Percentiles rank a stretch among this genome's conserved stretches.
Evolutionary conservation across 2,888 invertebrate species (phyloP).

Genomic region (Parnassius apollo): DNA sequence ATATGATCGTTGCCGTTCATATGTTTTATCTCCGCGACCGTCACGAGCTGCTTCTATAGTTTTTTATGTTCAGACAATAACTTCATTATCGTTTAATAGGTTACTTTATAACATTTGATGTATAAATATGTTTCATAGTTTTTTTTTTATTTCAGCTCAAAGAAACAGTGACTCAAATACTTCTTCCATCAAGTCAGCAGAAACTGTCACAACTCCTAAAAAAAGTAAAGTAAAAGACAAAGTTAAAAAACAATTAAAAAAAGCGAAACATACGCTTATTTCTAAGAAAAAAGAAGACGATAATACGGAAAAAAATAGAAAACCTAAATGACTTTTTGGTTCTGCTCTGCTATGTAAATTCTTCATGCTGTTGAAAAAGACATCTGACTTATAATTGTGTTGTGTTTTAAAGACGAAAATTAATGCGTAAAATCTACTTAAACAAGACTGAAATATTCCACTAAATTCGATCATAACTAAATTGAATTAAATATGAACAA

Average conservation of each 20-base stretch:
- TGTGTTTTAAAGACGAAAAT: too few relatives aligned
- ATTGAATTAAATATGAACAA: background rate
- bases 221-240: constrained; percentile 75
- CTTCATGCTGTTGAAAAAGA: too few relatives aligned
- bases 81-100: too few relatives aligned
- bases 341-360: background rate
- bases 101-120: too few relatives aligned
- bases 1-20: too few relatives aligned
- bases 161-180: constrained; percentile 71
- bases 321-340: constrained; percentile 46
- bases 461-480: constrained; percentile 33
- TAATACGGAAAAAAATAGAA: constrained; percentile 61
- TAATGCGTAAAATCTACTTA: constrained; percentile 50
- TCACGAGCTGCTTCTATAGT: too few relatives aligned
- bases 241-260: constrained; percentile 74
- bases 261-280: constrained; percentile 69
- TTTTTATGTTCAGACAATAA: too few relatives aligned
- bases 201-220: constrained; percentile 59
- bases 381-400: too few relatives aligned
- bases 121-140: background rate
- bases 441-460: constrained; percentile 74
- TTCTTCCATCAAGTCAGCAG: constrained; percentile 68
- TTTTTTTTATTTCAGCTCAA: constrained; percentile 58
- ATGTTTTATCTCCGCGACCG: too few relatives aligned
- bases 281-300: constrained; percentile 71